phyloP scores from a whole-genome alignment of 2,113 vertebrate species.

The Rhynchomys soricoides region DNA sequence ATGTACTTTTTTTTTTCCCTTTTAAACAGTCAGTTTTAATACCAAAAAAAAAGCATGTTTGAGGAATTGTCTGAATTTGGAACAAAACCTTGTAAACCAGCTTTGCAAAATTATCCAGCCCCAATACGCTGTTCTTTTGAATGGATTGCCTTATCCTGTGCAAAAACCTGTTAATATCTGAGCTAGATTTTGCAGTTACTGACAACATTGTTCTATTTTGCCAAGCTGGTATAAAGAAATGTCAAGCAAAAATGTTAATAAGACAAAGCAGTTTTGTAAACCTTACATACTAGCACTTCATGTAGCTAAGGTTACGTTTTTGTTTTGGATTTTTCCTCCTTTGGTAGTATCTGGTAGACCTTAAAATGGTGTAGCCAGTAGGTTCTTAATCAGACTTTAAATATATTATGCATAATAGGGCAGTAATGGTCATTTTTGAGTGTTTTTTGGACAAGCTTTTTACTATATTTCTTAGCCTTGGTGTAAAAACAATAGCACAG shows the following conservation, averaged over 20 bases:
- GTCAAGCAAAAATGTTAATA: constrained; percentile 73
- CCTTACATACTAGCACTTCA: constrained; percentile 44
- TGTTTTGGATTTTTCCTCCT: not conserved
- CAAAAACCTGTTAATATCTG: constrained; percentile 51
- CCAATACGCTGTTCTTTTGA: not conserved
- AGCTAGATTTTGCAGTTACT: constrained; percentile 53
- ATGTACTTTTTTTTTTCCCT: constrained; percentile 39
- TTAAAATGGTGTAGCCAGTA: constrained; percentile 57
- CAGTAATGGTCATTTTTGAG: constrained; percentile 45
- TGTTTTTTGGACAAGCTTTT: constrained; percentile 53
- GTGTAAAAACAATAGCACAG: constrained; percentile 30
- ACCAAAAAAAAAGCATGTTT: constrained; percentile 64
- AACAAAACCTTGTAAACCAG: constrained; percentile 79
- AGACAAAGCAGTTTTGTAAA: constrained; percentile 71
- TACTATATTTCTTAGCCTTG: constrained; percentile 45
- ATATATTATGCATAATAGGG: constrained; percentile 42
- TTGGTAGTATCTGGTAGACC: constrained; percentile 49
- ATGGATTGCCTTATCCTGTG: constrained; percentile 59
- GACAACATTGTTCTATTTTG: constrained; percentile 69
- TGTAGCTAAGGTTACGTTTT: constrained; percentile 22
- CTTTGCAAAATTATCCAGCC: constrained; percentile 81
- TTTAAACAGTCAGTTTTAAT: constrained; percentile 56
- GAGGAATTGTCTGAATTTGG: constrained; percentile 71
- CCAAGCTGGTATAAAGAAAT: constrained; percentile 80
- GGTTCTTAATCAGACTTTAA: constrained; percentile 64